A percentile compares a stretch with the other conserved stretches of the same genome.
These are phyloP conservation scores for Globodera rostochiensis DNA, from an alignment of 1,140 invertebrate species.

Conservation along the genomic window DNA sequence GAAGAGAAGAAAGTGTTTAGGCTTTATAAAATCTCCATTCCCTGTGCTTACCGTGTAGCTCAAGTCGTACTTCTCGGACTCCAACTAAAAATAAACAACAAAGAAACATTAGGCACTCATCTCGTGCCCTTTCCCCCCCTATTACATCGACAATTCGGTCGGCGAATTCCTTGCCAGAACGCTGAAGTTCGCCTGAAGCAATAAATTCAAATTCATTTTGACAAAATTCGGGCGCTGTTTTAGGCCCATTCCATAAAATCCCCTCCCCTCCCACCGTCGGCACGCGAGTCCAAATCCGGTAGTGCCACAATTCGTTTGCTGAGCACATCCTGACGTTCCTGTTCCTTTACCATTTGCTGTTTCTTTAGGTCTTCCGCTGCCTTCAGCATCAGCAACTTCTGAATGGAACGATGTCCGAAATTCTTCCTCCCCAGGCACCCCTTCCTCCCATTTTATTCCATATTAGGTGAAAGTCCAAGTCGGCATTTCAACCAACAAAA, in stretches of 20 bases:
- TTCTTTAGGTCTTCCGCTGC: constrained; percentile 98
- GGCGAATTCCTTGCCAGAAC: constrained; percentile 89
- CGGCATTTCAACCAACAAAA: no score
- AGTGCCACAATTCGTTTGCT: constrained; percentile 73
- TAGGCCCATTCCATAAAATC: no score
- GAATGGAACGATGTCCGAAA: not conserved
- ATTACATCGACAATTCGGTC: constrained; percentile 75
- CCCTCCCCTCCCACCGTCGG: not conserved
- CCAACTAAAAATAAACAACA: constrained; percentile 70
- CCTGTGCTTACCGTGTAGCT: constrained; percentile 76
- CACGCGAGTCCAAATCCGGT: constrained; percentile 17
- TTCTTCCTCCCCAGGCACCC: not conserved
- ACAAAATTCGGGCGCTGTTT: no score
- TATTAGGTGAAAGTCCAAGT: not conserved
- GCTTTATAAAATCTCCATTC: no score
- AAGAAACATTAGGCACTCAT: no score
- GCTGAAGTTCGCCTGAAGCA: constrained; percentile 80
- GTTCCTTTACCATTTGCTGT: constrained; percentile 95
- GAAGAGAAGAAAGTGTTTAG: no score
- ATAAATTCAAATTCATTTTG: no score
- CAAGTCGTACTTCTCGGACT: constrained; percentile 96
- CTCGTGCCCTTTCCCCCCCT: no score
- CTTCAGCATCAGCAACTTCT: constrained; percentile 94
- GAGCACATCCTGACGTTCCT: constrained; percentile 93
- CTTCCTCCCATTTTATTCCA: not conserved